These are phyloP conservation scores for Paradisaea rubra DNA, from an alignment of 2,113 vertebrate genomes.

Conservation along the genomic window DNA sequence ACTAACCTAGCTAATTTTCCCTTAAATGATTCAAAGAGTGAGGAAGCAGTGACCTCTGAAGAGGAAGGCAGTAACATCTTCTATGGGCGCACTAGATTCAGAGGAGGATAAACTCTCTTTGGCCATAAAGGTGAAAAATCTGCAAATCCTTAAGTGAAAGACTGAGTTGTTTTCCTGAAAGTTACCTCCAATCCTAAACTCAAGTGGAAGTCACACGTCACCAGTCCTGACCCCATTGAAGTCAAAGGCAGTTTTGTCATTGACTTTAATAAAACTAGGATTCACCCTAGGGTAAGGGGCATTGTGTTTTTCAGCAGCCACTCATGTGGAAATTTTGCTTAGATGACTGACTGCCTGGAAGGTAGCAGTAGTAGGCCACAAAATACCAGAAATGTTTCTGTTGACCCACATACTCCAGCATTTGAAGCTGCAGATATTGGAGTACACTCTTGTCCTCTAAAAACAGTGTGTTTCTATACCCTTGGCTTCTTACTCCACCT, in stretches of 20 bases:
- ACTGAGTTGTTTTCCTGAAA: not conserved
- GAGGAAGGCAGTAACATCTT: not conserved
- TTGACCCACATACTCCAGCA: conserved; percentile 23
- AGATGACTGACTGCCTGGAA: conserved; percentile 63
- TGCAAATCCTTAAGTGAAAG: not conserved
- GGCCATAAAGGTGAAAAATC: not conserved
- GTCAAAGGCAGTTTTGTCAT: conserved; percentile 49
- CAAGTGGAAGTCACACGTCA: not conserved
- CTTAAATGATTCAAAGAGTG: not conserved
- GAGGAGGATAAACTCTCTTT: not conserved
- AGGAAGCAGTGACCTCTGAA: not conserved
- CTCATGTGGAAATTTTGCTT: conserved; percentile 61
- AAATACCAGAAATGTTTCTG: conserved; percentile 31
- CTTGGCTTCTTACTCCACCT: conserved; percentile 31
- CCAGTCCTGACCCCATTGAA: not conserved
- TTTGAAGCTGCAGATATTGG: not conserved
- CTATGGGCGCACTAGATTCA: not conserved
- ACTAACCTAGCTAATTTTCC: not conserved
- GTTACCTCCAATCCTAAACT: not conserved
- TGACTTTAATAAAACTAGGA: conserved; percentile 42
- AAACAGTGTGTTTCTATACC: conserved; percentile 16
- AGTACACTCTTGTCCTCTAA: conserved; percentile 7
- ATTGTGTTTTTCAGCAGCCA: conserved; percentile 59
- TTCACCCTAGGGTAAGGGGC: conserved; percentile 52
- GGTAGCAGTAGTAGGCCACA: conserved; percentile 34